These are phyloP conservation scores for Amphiprion clarkii DNA, from an alignment of 2,797 vertebrate genomes.

Conservation along the genomic window DNA sequence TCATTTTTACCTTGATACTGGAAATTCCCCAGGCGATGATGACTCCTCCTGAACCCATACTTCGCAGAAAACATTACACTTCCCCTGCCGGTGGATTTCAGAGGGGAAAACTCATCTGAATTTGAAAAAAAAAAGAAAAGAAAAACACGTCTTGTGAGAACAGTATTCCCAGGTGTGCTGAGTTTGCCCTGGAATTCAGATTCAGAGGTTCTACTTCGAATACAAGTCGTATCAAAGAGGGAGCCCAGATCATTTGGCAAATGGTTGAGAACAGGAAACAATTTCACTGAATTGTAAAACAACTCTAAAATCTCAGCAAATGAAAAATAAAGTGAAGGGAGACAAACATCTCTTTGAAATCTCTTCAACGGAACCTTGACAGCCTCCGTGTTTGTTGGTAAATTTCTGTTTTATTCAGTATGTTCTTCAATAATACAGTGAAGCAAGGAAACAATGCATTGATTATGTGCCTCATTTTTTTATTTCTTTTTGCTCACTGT, in stretches of 20 bases:
- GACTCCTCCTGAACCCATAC: conserved; percentile 63
- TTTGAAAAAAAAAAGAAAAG: conserved; percentile 49
- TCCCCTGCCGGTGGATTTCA: conserved; percentile 61
- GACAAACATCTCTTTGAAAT: conserved; percentile 32
- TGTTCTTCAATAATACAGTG: conserved; percentile 10
- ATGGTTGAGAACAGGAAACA: conserved; percentile 51
- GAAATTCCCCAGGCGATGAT: conserved; percentile 72
- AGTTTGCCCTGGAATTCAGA: conserved; percentile 74
- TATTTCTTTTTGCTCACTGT: conserved; percentile 12
- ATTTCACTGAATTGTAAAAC: conserved; percentile 45
- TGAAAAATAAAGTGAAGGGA: conserved; percentile 23
- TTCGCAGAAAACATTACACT: conserved; percentile 60
- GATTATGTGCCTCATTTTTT: not conserved
- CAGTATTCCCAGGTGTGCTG: conserved; percentile 69
- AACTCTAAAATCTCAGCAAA: conserved; percentile 34
- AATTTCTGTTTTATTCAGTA: conserved; percentile 19
- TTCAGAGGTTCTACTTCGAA: conserved; percentile 64
- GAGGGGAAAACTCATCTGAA: conserved; percentile 49
- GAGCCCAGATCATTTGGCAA: conserved; percentile 59
- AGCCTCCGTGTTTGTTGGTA: conserved; percentile 9
- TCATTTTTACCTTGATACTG: conserved; percentile 72
- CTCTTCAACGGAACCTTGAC: conserved; percentile 19
- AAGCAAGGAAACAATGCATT: conserved; percentile 20
- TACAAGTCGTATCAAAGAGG: conserved; percentile 60
- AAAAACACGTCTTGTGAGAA: conserved; percentile 58